These are phyloP conservation scores for Scomber japonicus DNA, from an alignment of 2,113 vertebrate species.

Conservation along the genomic window DNA sequence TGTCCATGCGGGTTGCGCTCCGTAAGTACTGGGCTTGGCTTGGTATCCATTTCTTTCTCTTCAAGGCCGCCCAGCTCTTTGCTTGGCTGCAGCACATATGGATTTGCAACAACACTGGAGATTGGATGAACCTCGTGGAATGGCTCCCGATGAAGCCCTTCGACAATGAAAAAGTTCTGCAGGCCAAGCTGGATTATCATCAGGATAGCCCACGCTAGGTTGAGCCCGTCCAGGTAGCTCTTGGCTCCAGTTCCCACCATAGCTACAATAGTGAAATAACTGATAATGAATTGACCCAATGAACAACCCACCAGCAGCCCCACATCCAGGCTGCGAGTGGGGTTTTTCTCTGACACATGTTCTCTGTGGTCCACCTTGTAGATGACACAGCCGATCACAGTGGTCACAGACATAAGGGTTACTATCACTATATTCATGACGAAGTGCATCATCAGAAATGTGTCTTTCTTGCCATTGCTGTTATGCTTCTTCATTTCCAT, in stretches of 20 bases:
- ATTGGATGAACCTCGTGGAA: slow-evolving; percentile 68
- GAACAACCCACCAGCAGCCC: slow-evolving; percentile 92
- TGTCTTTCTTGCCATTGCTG: slow-evolving; percentile 47
- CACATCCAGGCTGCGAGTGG: slow-evolving; percentile 92
- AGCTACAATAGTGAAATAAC: slow-evolving; percentile 93
- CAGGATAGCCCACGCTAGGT: slow-evolving; percentile 87
- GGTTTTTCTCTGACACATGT: slow-evolving; percentile 92
- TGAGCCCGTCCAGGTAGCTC: slow-evolving; percentile 84
- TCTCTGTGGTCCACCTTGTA: slow-evolving; percentile 91
- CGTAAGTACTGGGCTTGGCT: not conserved
- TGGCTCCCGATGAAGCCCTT: slow-evolving; percentile 93
- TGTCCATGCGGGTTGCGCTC: not conserved
- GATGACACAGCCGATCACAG: slow-evolving; percentile 85
- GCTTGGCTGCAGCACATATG: slow-evolving; percentile 69
- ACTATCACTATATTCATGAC: slow-evolving; percentile 89
- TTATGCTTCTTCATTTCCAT: slow-evolving; percentile 82
- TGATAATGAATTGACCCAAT: slow-evolving; percentile 92
- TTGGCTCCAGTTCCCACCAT: slow-evolving; percentile 84
- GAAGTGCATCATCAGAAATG: slow-evolving; percentile 89
- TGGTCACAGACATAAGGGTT: slow-evolving; percentile 87
- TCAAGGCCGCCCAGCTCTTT: slow-evolving; percentile 43
- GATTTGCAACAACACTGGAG: slow-evolving; percentile 81
- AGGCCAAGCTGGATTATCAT: slow-evolving; percentile 91
- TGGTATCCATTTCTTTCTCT: slow-evolving; percentile 35
- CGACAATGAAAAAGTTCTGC: slow-evolving; percentile 95